Conservation (phyloP, 2,113 vertebrate genomes). For the Trinectes maculatus region DNA sequence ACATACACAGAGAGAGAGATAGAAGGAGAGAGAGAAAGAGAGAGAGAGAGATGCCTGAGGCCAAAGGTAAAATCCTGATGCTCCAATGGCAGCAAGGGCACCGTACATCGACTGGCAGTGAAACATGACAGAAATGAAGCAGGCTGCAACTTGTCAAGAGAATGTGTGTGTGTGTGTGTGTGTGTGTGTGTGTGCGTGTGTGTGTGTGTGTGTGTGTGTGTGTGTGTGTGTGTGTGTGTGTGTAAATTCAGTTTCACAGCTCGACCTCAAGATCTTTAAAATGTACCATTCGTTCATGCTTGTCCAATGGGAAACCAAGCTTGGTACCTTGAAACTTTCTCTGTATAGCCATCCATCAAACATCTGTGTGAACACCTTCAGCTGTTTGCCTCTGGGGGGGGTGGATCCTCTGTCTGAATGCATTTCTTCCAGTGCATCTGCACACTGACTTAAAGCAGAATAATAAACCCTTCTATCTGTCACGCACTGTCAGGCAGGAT, state of each 20-base stretch:
- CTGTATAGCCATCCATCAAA: constrained; percentile 45
- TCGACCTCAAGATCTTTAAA: constrained; percentile 46
- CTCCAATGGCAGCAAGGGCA: constrained; percentile 20
- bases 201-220: constrained; percentile 21
- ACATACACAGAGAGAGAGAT: too few species aligned
- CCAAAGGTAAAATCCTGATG: constrained; percentile 39
- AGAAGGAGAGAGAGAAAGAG: too few species aligned
- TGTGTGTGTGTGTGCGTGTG: constrained; percentile 17
- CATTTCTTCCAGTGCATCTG: neutral
- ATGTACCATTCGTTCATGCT: constrained; percentile 51
- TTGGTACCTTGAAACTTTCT: constrained; percentile 26
- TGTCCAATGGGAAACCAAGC: constrained; percentile 35
- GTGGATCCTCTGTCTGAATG: neutral
- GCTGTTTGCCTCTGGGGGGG: neutral
- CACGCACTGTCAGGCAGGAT: too few species aligned
- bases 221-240: constrained; percentile 28
- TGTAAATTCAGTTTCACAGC: constrained; percentile 17
- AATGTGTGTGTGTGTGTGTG: constrained; percentile 41
- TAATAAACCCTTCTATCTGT: neutral
- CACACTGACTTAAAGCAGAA: neutral
- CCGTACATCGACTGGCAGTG: constrained; percentile 27
- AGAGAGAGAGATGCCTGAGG: constrained; percentile 22
- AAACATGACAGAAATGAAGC: constrained; percentile 44
- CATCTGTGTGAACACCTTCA: constrained; percentile 24
- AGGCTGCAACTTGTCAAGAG: constrained; percentile 70